Evolutionary conservation across 1,140 invertebrate species (phyloP), one percentile per base, ranked within the genome.

Genomic region (Macrobrachium nipponense): DNA sequence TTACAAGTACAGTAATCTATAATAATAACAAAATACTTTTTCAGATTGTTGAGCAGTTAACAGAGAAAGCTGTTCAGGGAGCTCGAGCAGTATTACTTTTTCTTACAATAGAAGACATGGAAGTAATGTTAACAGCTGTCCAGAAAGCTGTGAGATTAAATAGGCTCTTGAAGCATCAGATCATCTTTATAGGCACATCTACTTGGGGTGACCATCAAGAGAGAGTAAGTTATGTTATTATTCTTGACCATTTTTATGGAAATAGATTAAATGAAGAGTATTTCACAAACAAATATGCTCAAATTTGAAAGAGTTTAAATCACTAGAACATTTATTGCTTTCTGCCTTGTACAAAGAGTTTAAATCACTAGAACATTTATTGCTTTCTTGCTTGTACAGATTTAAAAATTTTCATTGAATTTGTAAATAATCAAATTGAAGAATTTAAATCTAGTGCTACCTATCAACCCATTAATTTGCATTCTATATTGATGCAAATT

Each of bases 151-250:
- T 84, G n/a, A 23, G 23, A 5, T 15, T 59, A 17, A 60, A 76
- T 18, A 36, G 78, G 12, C 51, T 88, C 64, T 72, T 73, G 58
- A 78, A 79, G 14, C 84, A 87, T 36, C 79, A 86, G 59, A 75
- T 88, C 36, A 78, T 86, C 66, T 82, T 88, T 60, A 36, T 88
- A 8, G 84, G 73, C 4, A 68, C 83, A 23, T 60, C 85, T 20
- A 70, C 66, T n/a, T 88, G 88, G 88, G 88, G 88, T 18, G 80
- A 88, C 27, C 79, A 88, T 70, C 82, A 82, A 15, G 88, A 88
- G 12, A 60, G 64, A 73, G 88, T 88, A 18, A 81, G 77, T 62
- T 82, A 5, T 51, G 12, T 66, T 64, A 7, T 17, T 44, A n/a
- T 76, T 76, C 44, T 59, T 51, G 27, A 5, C 43, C 5, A 70